Percentiles rank a stretch among this genome's conserved stretches.
These are phyloP conservation scores for Athetis lepigone DNA, from an alignment of 2,888 invertebrate genomes.

Conservation along the genomic window DNA sequence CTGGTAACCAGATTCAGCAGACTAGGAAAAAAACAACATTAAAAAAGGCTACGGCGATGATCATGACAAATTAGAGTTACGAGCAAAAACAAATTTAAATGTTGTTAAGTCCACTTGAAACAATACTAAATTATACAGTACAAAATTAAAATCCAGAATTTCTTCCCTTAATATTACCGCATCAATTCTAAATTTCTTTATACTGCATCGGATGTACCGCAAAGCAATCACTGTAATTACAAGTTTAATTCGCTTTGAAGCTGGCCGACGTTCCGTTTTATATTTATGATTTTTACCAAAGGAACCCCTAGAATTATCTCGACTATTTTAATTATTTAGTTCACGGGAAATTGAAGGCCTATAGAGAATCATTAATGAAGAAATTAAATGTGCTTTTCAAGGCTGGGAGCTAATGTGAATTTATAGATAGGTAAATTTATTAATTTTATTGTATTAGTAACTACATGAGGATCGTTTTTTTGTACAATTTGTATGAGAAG, in stretches of 20 bases:
- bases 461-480: too few species aligned
- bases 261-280: constrained; percentile 50
- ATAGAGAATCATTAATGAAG: constrained; percentile 17
- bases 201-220: constrained; percentile 66
- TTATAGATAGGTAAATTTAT: neutral
- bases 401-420: neutral
- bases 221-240: constrained; percentile 76
- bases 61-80: too few species aligned
- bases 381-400: neutral
- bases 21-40: too few species aligned
- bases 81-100: too few species aligned
- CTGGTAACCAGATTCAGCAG: too few species aligned
- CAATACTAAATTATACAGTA: neutral
- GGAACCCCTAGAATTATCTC: constrained; percentile 34
- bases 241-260: constrained; percentile 72
- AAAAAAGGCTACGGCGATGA: too few species aligned
- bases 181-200: constrained; percentile 46
- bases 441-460: neutral
- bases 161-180: constrained; percentile 30
- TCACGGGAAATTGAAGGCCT: constrained; percentile 11
- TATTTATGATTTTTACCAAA: constrained; percentile 65
- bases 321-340: constrained; percentile 51
- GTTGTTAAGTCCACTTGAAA: too few species aligned
- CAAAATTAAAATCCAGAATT: neutral
- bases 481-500: too few species aligned